Percentiles rank a stretch among this genome's conserved stretches.
These are phyloP conservation scores for Mus musculus DNA, from an alignment of 2,113 vertebrate genomes.

Conservation along the genomic window GRCm39 chr9:20704001-20704500, in stretches of 20 bases:
- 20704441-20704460: not conserved
- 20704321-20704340: not conserved
- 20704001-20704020: not conserved
- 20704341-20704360: not conserved
- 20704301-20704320: not conserved
- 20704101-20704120: not conserved
- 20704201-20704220: not conserved
- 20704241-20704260: not conserved
- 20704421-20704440: not conserved
- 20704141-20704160: not conserved
- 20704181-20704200: not conserved
- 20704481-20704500: not conserved
- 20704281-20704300: not conserved
- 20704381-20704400: not conserved
- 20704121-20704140: not conserved
- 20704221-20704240: no score
- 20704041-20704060: rapidly evolving
- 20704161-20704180: not conserved
- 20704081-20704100: not conserved
- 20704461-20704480: not conserved
- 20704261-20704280: not conserved
- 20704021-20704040: not conserved
- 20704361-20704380: not conserved
- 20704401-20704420: not conserved
- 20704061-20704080: no score